These are phyloP conservation scores for Oasisia sp. DNA, from an alignment of 2,888 invertebrate genomes.

Conservation along the genomic window DNA sequence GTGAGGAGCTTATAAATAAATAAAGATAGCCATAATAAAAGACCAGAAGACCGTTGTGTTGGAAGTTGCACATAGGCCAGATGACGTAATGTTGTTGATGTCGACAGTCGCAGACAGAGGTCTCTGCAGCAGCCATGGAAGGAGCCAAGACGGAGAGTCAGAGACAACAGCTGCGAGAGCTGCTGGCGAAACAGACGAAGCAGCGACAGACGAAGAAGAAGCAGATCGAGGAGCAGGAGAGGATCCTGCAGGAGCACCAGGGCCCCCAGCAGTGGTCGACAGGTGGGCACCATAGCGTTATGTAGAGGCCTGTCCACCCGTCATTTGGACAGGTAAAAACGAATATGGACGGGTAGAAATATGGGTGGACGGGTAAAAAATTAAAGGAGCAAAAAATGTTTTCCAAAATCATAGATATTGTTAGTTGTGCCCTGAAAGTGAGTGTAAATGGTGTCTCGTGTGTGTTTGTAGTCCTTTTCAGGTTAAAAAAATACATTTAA, in stretches of 20 bases:
- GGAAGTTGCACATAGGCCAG: neutral
- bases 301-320: no score
- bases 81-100: neutral
- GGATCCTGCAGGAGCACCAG: slow-evolving; percentile 64
- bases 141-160: slow-evolving; percentile 30
- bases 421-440: no score
- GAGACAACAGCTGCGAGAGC: slow-evolving; percentile 79
- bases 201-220: slow-evolving; percentile 68
- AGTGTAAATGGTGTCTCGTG: no score
- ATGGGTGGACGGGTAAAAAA: no score
- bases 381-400: no score
- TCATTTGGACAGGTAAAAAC: no score
- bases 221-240: slow-evolving; percentile 49
- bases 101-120: slow-evolving; percentile 19
- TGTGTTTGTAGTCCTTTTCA: no score
- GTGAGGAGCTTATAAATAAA: no score
- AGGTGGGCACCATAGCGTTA: neutral
- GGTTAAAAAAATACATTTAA: no score
- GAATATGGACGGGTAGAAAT: no score
- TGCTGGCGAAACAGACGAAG: slow-evolving; percentile 74
- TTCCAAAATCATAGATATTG: no score
- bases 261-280: neutral
- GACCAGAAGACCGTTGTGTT: neutral
- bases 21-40: no score
- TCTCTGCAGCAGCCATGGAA: slow-evolving; percentile 26